phyloP scores from a whole-genome alignment of 2,113 vertebrate genomes.

The Oreochromis tanganicae region DNA sequence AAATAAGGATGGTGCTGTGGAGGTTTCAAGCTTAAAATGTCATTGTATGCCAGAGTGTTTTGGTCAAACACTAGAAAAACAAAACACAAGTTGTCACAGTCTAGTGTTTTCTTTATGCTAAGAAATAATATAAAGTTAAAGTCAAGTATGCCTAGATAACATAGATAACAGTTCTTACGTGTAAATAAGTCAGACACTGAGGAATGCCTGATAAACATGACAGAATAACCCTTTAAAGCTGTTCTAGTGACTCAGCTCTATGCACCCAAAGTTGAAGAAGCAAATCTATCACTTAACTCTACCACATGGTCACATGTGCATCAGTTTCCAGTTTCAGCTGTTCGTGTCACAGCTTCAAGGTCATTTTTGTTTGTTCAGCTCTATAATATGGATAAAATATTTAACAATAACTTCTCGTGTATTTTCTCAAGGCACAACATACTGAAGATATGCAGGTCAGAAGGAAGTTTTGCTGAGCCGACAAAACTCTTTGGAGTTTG shows the following conservation, averaged over 20 bases:
- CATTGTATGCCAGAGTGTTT: slow-evolving; percentile 1
- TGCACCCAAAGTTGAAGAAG: neutral
- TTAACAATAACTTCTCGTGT: neutral
- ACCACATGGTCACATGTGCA: neutral
- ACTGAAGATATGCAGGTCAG: slow-evolving; percentile 28
- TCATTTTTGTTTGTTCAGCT: neutral
- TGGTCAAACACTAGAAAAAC: neutral
- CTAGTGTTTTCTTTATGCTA: neutral
- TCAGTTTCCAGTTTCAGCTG: neutral
- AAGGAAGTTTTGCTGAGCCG: slow-evolving; percentile 4
- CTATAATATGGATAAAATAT: slow-evolving; percentile 5
- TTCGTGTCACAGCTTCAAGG: neutral
- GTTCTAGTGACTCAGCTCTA: neutral
- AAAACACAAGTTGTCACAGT: neutral
- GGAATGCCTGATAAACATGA: neutral
- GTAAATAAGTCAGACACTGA: neutral
- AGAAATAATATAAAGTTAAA: neutral
- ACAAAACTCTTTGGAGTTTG: slow-evolving; percentile 35
- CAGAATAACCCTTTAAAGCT: neutral
- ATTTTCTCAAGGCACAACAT: slow-evolving; percentile 47
- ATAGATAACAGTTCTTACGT: neutral
- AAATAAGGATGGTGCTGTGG: neutral
- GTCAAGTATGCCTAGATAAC: slow-evolving; percentile 7
- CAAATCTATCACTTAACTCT: neutral
- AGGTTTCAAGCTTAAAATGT: neutral